A percentile compares a stretch with the other conserved stretches of the same genome.
phyloP scores from a whole-genome alignment of 2,888 invertebrate species.

The Drosophila trichaetosa region DNA sequence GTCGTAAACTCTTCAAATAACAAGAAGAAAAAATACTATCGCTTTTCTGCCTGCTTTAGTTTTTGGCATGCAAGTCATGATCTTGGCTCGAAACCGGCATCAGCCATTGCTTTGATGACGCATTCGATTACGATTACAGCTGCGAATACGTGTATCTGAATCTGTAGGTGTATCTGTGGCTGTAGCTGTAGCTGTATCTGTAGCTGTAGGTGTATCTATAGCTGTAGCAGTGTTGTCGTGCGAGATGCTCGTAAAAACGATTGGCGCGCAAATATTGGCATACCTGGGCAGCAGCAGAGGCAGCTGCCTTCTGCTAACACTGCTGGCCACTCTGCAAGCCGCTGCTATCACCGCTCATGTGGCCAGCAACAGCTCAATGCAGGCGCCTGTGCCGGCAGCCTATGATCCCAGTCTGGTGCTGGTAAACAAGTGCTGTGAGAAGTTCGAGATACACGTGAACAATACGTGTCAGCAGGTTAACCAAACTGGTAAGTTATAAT shows the following conservation, averaged over 20 bases:
- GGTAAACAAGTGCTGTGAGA: constrained; percentile 93
- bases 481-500: constrained; percentile 86
- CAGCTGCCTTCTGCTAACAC: constrained; percentile 51
- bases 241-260: constrained; percentile 59
- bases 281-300: constrained; percentile 40
- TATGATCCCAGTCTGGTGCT: constrained; percentile 65
- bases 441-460: constrained; percentile 89
- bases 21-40: constrained; percentile 27
- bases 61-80: constrained; percentile 65
- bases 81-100: constrained; percentile 72
- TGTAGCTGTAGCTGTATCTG: constrained; percentile 18
- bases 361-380: constrained; percentile 31
- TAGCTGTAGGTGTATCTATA: constrained; percentile 22
- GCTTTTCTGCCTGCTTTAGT: constrained; percentile 26
- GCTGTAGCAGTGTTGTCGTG: constrained; percentile 21
- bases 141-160: constrained; percentile 31
- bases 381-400: constrained; percentile 16
- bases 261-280: constrained; percentile 68
- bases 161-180: constrained; percentile 18
- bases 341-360: constrained; percentile 44
- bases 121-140: constrained; percentile 52
- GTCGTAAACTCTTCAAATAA: constrained; percentile 8
- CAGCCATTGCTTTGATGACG: constrained; percentile 68
- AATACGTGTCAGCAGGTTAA: constrained; percentile 88
- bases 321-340: constrained; percentile 30